Conservation (phyloP, 2,888 invertebrate species). For the Dicyrtoma fusca region DNA sequence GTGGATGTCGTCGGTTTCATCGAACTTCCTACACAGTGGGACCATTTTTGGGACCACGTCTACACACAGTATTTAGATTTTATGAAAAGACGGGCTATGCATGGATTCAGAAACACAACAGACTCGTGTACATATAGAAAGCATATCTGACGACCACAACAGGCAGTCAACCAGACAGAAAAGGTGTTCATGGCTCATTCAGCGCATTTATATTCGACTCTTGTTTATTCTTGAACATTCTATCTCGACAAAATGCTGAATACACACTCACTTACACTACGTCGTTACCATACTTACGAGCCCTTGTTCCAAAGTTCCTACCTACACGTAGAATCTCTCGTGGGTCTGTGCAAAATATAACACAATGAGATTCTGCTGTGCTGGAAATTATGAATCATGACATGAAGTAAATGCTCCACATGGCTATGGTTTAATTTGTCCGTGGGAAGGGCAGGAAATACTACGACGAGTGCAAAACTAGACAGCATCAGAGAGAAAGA, state of each 20-base stretch:
- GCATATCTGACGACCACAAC: slow-evolving; percentile 16
- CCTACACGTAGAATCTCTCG: neutral
- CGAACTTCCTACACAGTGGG: slow-evolving; percentile 3
- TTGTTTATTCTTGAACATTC: neutral
- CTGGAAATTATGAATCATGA: slow-evolving; percentile 22
- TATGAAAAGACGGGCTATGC: no score
- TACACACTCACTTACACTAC: no score
- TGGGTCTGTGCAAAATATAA: slow-evolving; percentile 12
- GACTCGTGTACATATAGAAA: neutral
- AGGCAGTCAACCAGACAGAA: slow-evolving; percentile 15
- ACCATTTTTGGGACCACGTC: neutral
- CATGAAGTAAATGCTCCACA: slow-evolving; percentile 24
- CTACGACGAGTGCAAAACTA: neutral
- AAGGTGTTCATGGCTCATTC: slow-evolving; percentile 17
- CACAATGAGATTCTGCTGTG: slow-evolving; percentile 6
- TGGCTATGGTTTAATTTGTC: slow-evolving; percentile 25
- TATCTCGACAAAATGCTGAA: neutral
- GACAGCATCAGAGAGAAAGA: no score
- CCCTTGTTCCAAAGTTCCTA: no score
- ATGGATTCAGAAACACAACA: neutral
- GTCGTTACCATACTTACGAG: no score
- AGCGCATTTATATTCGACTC: neutral
- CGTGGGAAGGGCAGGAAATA: slow-evolving; percentile 11
- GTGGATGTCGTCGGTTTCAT: neutral
- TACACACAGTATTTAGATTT: no score